Conservation (phyloP, 2,888 invertebrate genomes). For the Sminthurides aquaticus region DNA sequence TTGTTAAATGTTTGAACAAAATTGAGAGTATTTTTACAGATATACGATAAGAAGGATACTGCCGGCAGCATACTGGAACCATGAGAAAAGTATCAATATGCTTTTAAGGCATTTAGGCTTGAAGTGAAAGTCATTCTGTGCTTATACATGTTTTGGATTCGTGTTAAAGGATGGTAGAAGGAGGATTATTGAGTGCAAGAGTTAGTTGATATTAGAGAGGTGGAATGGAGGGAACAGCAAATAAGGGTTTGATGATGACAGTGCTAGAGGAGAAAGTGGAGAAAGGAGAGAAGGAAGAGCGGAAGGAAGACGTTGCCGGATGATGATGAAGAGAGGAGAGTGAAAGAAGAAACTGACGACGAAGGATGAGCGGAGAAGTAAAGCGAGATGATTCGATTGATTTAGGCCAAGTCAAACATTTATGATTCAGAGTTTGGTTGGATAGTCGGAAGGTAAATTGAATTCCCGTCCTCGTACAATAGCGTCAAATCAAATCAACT, state of each 20-base stretch:
- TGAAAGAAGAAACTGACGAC: background rate
- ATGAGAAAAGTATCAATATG: too few relatives aligned
- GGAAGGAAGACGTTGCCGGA: background rate
- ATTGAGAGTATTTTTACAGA: too few relatives aligned
- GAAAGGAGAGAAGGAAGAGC: background rate
- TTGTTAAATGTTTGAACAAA: too few relatives aligned
- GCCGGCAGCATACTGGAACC: too few relatives aligned
- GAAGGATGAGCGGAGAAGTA: constrained; percentile 14
- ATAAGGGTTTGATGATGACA: constrained; percentile 17
- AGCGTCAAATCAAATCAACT: constrained; percentile 31
- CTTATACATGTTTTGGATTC: too few relatives aligned
- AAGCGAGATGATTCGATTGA: constrained; percentile 28
- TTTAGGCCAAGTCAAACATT: constrained; percentile 29
- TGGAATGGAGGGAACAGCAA: constrained; percentile 23
- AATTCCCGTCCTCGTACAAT: constrained; percentile 29
- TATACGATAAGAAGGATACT: too few relatives aligned
- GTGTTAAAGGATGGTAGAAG: background rate
- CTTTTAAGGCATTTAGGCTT: too few relatives aligned
- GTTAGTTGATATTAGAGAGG: background rate
- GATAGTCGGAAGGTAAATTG: constrained; percentile 27
- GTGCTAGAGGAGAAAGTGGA: background rate
- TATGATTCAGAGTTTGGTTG: constrained; percentile 29
- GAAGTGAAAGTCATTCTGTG: too few relatives aligned
- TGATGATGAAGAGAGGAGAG: background rate
- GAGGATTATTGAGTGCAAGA: background rate